phyloP scores from a whole-genome alignment of 1,140 invertebrate species.

The Lordiphosa collinella region DNA sequence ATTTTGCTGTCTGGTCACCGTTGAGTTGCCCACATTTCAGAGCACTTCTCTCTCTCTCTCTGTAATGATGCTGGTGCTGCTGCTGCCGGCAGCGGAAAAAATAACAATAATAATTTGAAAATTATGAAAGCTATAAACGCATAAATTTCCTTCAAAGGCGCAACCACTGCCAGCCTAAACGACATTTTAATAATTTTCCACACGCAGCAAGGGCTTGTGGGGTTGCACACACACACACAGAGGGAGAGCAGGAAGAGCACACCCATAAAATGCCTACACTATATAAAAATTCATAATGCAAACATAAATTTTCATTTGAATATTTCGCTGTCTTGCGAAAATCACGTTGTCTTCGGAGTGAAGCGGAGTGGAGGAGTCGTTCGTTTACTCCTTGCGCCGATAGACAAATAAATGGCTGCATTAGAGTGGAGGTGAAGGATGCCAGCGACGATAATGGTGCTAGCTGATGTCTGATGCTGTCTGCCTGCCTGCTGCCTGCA shows the following conservation, averaged over 20 bases:
- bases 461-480: slow-evolving; percentile 27
- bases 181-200: slow-evolving; percentile 78
- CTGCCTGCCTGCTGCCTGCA: slow-evolving; percentile 32
- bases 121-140: slow-evolving; percentile 76
- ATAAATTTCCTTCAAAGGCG: slow-evolving; percentile 61
- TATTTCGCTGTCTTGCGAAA: slow-evolving; percentile 74
- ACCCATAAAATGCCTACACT: slow-evolving; percentile 76
- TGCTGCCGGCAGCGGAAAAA: slow-evolving; percentile 35
- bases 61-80: too few species aligned
- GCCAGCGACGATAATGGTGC: slow-evolving; percentile 38
- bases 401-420: slow-evolving; percentile 56
- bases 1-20: slow-evolving; percentile 33
- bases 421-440: slow-evolving; percentile 11
- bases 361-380: background rate
- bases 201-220: slow-evolving; percentile 50
- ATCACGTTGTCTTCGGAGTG: slow-evolving; percentile 34
- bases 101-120: slow-evolving; percentile 74
- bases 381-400: slow-evolving; percentile 37
- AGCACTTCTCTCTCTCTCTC: slow-evolving; percentile 45
- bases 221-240: slow-evolving; percentile 3
- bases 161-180: slow-evolving; percentile 69
- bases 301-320: slow-evolving; percentile 80
- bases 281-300: slow-evolving; percentile 80
- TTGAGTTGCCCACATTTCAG: slow-evolving; percentile 33
- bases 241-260: slow-evolving; percentile 10